Percentiles rank a stretch among this genome's conserved stretches.
Evolutionary conservation across 1,140 invertebrate species (phyloP).

Genomic region (Mylabris phalerata): DNA sequence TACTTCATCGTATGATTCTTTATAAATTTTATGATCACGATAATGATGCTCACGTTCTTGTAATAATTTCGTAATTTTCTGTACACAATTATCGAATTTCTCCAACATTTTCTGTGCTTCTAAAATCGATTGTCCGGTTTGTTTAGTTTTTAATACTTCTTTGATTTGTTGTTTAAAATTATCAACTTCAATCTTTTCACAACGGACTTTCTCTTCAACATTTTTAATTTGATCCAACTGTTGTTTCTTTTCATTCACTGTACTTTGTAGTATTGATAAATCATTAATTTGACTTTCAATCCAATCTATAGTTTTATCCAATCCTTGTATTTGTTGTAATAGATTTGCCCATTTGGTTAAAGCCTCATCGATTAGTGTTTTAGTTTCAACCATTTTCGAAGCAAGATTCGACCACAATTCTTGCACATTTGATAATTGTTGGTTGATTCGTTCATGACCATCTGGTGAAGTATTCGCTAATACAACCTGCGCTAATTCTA

Average conservation of each 20-base stretch:
- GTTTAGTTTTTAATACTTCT: conserved; percentile 80
- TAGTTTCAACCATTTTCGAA: conserved; percentile 83
- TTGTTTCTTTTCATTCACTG: conserved; percentile 75
- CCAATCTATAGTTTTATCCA: conserved; percentile 75
- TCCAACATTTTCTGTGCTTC: conserved; percentile 80
- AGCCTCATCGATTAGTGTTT: conserved; percentile 80
- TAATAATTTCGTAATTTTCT: conserved; percentile 65
- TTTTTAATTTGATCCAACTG: conserved; percentile 80
- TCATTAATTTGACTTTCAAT: conserved; percentile 67
- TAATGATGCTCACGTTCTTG: conserved; percentile 77
- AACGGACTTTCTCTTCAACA: conserved; percentile 80
- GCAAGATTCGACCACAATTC: conserved; percentile 84
- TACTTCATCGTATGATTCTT: conserved; percentile 83
- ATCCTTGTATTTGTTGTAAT: conserved; percentile 76
- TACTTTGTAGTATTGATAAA: conserved; percentile 66
- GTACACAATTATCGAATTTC: conserved; percentile 67
- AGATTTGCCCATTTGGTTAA: conserved; percentile 85
- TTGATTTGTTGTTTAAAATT: conserved; percentile 75
- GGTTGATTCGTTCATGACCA: conserved; percentile 82
- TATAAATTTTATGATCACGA: conserved; percentile 79
- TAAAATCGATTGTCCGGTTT: conserved; percentile 72
- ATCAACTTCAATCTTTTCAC: conserved; percentile 90
- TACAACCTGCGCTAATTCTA: conserved; percentile 87
- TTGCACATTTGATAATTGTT: conserved; percentile 73
- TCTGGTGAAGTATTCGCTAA: conserved; percentile 83